A percentile compares a stretch with the other conserved stretches of the same genome.
Conservation (phyloP, 1,140 invertebrate species). For the Tetraneura akinire region DNA sequence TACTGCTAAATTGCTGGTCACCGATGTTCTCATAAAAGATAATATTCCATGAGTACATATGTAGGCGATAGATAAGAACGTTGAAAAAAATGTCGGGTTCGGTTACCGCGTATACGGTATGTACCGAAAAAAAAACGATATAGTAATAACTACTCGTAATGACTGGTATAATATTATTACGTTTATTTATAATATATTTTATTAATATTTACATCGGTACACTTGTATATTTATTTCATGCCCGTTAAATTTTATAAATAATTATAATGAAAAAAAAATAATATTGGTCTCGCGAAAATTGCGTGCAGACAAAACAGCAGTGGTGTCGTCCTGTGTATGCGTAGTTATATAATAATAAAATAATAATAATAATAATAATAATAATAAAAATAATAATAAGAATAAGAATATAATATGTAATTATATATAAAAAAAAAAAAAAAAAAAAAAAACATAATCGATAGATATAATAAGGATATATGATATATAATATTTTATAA, state of each 20-base stretch:
- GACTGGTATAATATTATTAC: conserved; percentile 28
- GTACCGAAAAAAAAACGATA: not conserved
- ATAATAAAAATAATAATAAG: too few species aligned
- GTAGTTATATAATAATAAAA: too few species aligned
- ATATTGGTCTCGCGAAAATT: not conserved
- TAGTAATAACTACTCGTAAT: not conserved
- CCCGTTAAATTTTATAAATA: conserved; percentile 20
- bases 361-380: too few species aligned
- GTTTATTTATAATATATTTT: conserved; percentile 11
- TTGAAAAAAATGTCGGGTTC: not conserved
- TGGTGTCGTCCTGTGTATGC: not conserved
- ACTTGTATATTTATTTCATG: not conserved
- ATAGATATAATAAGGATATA: conserved; percentile 24
- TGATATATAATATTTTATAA: not conserved
- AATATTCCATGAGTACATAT: too few species aligned
- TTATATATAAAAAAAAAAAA: conserved; percentile 12
- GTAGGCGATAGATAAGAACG: not conserved
- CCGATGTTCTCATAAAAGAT: not conserved
- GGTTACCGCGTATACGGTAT: too few species aligned
- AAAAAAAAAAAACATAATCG: not conserved
- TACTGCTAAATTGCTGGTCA: not conserved
- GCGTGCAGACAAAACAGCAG: not conserved
- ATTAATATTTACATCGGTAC: conserved; percentile 20
- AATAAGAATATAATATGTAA: too few species aligned
- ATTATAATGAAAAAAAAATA: conserved; percentile 6